These are phyloP conservation scores for Thermophis baileyi DNA, from an alignment of 2,113 vertebrate genomes.

Conservation along the genomic window DNA sequence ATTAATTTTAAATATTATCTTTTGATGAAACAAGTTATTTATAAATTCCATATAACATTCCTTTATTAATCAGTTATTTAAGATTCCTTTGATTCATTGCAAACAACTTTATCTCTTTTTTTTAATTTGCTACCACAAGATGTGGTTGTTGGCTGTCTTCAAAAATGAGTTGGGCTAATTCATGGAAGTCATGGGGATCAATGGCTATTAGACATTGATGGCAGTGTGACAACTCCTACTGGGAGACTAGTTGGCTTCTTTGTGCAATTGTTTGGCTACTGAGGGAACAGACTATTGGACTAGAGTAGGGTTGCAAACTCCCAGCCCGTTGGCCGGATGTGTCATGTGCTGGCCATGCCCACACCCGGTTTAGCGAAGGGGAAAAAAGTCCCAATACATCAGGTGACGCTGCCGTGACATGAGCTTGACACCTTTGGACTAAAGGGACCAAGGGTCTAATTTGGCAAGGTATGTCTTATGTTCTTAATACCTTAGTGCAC, in stretches of 20 bases:
- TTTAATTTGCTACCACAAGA: neutral
- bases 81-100: neutral
- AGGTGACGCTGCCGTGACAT: too few species aligned
- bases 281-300: neutral
- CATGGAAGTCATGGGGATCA: neutral
- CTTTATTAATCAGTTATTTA: neutral
- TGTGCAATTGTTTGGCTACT: neutral
- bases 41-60: neutral
- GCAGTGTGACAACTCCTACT: neutral
- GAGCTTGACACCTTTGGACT: neutral
- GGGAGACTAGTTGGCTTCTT: neutral
- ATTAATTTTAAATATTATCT: neutral
- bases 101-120: neutral
- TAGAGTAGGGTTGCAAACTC: neutral
- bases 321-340: too few species aligned
- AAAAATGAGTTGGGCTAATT: neutral
- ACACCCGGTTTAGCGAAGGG: too few species aligned
- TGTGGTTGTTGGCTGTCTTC: neutral
- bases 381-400: too few species aligned
- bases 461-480: neutral
- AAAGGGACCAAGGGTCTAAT: neutral
- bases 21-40: neutral
- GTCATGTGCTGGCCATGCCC: too few species aligned
- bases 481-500: neutral
- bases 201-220: neutral